These are phyloP conservation scores for Notarius lentiginosus DNA, from an alignment of 2,113 vertebrate species.

Conservation along the genomic window DNA sequence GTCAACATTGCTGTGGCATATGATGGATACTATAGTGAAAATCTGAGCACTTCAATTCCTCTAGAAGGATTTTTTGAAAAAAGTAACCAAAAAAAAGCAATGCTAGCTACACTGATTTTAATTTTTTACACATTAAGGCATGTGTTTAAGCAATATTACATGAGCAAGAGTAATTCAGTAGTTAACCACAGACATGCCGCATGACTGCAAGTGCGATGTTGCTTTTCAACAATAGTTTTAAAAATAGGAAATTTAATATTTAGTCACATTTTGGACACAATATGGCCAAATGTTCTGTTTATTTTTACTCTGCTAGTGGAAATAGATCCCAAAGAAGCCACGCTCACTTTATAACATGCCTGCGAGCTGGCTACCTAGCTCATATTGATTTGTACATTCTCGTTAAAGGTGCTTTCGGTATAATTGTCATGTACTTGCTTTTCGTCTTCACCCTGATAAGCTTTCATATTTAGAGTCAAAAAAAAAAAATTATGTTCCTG, in stretches of 20 bases:
- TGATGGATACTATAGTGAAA: neutral
- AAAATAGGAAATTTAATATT: neutral
- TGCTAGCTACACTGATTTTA: neutral
- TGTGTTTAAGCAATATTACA: neutral
- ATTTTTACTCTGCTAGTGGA: neutral
- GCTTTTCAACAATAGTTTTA: neutral
- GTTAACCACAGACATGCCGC: neutral
- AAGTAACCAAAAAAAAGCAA: neutral
- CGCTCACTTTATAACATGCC: neutral
- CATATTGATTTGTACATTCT: neutral
- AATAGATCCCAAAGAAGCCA: neutral
- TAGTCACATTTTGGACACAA: neutral
- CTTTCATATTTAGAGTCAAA: neutral
- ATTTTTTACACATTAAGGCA: neutral
- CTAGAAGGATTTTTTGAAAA: neutral
- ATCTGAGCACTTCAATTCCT: neutral
- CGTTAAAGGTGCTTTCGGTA: neutral
- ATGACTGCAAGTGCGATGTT: neutral
- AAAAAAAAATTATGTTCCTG: neutral
- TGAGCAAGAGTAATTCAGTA: neutral
- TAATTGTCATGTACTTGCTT: neutral
- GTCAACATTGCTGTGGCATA: neutral
- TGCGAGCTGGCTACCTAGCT: neutral
- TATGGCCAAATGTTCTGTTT: neutral
- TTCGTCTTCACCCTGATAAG: neutral